These are phyloP conservation scores for Scalopus aquaticus DNA, from an alignment of 2,113 vertebrate genomes.

Conservation along the genomic window DNA sequence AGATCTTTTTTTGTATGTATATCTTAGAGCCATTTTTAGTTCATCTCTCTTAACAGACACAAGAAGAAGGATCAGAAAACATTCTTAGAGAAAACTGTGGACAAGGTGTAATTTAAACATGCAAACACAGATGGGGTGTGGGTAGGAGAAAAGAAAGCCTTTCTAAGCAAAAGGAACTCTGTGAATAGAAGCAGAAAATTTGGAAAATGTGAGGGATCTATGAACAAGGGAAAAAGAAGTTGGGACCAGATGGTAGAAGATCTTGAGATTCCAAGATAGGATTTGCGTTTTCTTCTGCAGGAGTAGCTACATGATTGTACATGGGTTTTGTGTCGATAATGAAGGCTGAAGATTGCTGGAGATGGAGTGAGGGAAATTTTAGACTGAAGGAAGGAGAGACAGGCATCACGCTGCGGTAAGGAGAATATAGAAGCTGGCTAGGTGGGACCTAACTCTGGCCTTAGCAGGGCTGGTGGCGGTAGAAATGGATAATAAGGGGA, in stretches of 20 bases:
- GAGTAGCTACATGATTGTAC: neutral
- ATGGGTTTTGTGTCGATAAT: neutral
- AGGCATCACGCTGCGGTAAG: neutral
- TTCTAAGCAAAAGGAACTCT: neutral
- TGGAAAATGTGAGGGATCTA: neutral
- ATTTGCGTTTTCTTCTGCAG: constrained; percentile 12
- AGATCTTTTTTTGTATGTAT: neutral
- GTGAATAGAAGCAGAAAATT: neutral
- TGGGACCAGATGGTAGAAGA: neutral
- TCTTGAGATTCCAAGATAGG: constrained; percentile 14
- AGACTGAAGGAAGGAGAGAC: neutral
- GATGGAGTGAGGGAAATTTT: neutral
- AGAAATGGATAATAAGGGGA: neutral
- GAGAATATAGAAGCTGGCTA: rapidly evolving
- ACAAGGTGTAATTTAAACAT: constrained; percentile 11
- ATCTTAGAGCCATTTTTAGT: neutral
- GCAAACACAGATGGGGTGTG: neutral
- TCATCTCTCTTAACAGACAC: neutral
- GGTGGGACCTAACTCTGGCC: neutral
- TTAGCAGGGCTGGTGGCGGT: neutral
- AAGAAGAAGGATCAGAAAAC: neutral
- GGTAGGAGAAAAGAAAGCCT: neutral
- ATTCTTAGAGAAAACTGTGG: neutral
- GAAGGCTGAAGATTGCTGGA: neutral
- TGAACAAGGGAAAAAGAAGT: neutral